Evolutionary conservation across 2,888 invertebrate species (phyloP).

Genomic region (Brachynemurus nebulosus): DNA sequence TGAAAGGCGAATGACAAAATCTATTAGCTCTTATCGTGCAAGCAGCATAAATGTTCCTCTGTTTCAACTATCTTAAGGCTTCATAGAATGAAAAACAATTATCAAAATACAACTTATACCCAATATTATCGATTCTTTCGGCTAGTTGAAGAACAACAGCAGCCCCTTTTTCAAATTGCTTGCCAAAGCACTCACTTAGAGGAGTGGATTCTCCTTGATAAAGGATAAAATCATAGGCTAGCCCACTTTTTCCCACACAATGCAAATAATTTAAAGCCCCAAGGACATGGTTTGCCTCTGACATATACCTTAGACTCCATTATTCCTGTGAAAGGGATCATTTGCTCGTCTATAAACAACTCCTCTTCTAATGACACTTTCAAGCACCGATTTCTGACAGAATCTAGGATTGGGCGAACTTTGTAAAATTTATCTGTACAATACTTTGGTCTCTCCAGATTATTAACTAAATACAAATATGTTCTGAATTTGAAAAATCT

Average conservation of each 20-base stretch:
- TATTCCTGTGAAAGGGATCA: slow-evolving; percentile 17
- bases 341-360: slow-evolving; percentile 9
- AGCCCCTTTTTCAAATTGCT: slow-evolving; percentile 17
- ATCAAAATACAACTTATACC: slow-evolving; percentile 17
- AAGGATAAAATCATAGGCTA: slow-evolving; percentile 22
- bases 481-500: slow-evolving; percentile 8
- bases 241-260: slow-evolving; percentile 21
- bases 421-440: slow-evolving; percentile 12
- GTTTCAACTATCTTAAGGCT: slow-evolving; percentile 15
- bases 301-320: slow-evolving; percentile 17
- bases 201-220: slow-evolving; percentile 21
- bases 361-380: background rate
- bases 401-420: slow-evolving; percentile 16
- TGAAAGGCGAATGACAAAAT: slow-evolving; percentile 17
- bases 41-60: slow-evolving; percentile 13
- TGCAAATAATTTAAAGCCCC: slow-evolving; percentile 21
- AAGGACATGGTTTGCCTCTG: slow-evolving; percentile 17
- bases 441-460: background rate
- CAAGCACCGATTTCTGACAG: slow-evolving; percentile 13
- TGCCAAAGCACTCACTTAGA: slow-evolving; percentile 9
- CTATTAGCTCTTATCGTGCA: slow-evolving; percentile 16
- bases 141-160: slow-evolving; percentile 12
- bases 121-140: slow-evolving; percentile 10
- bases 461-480: slow-evolving; percentile 8
- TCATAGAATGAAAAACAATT: slow-evolving; percentile 19